Percentiles rank a stretch among this genome's conserved stretches.
Conservation (phyloP, 2,113 vertebrate species). For the Pedionomus torquatus region DNA sequence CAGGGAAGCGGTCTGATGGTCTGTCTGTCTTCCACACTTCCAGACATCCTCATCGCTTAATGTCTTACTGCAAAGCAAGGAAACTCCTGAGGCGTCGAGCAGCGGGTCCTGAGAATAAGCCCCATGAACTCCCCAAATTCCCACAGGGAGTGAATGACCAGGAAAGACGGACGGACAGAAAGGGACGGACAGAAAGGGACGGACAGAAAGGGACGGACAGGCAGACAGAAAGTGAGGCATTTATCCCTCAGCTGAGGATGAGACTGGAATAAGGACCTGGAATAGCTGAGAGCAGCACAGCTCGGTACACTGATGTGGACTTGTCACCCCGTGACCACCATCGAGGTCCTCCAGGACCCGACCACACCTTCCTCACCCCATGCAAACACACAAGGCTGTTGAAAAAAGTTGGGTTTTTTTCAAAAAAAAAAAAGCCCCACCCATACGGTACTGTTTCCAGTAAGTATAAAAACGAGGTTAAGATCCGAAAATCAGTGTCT, state of each 20-base stretch:
- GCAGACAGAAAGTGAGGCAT: too few species aligned
- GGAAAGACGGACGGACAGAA: too few species aligned
- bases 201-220: too few species aligned
- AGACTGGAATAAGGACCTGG: not conserved
- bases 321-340: not conserved
- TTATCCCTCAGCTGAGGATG: not conserved
- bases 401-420: not conserved
- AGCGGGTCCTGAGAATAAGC: not conserved
- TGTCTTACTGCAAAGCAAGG: not conserved
- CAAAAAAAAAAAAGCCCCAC: not conserved
- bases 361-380: not conserved
- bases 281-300: not conserved
- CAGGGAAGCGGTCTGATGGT: slow-evolving; percentile 8
- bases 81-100: slow-evolving; percentile 5
- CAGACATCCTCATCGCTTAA: not conserved
- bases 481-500: not conserved
- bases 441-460: not conserved
- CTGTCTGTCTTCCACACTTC: slow-evolving; percentile 8
- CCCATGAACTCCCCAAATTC: slow-evolving; percentile 9
- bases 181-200: too few species aligned
- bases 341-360: not conserved
- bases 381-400: not conserved
- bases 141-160: not conserved
- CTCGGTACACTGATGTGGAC: not conserved
- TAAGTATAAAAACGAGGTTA: not conserved